Evolutionary conservation across 2,888 invertebrate species (phyloP), one percentile per base, ranked within the genome.

Genomic region (Zygothrica quintamaculata): DNA sequence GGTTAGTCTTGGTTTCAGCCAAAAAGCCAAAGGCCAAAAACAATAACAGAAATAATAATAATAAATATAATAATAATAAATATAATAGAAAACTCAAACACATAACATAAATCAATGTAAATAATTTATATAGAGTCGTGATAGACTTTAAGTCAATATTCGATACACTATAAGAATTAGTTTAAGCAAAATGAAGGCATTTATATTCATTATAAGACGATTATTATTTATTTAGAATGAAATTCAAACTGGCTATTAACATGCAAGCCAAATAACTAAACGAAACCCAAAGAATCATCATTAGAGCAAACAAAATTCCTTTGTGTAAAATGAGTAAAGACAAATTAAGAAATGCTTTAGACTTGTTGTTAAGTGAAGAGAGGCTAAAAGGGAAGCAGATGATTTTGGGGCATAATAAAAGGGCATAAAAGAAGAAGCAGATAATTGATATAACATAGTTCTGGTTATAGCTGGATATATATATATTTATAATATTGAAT

Each of bases 91-190:
- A 4, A 26, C 26, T 6, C 26, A 26, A 7, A 25, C 9, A 40
- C 9, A 37, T 22, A 12, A 37, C 57, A 66, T 61, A 61, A 78
- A 71, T 78, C 79, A 78, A 70, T 58, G 52, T 43, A 26, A 60
- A 47, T 42, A 52, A 39, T 47, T 51, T 16, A 31, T 9, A 1
- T 43, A 43, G 22, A 16, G 11, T 33, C 11, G 11, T 36, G 11
- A 25, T 51, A 18, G 53, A 43, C 48, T 33, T 65, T 18, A 60
- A 55, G n/a, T n/a, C n/a, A n/a, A n/a, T n/a, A n/a, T n/a, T n/a
- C n/a, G n/a, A n/a, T n/a, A n/a, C n/a, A n/a, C n/a, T n/a, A n/a
- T n/a, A n/a, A n/a, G n/a, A n/a, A n/a, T n/a, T n/a, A n/a, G n/a
- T 66, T 71, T 18, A 61, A 36, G 39, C 55, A 22, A 52, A 52